Conservation (phyloP, 2,113 vertebrate species). For the Dicerorhinus sumatrensis region DNA sequence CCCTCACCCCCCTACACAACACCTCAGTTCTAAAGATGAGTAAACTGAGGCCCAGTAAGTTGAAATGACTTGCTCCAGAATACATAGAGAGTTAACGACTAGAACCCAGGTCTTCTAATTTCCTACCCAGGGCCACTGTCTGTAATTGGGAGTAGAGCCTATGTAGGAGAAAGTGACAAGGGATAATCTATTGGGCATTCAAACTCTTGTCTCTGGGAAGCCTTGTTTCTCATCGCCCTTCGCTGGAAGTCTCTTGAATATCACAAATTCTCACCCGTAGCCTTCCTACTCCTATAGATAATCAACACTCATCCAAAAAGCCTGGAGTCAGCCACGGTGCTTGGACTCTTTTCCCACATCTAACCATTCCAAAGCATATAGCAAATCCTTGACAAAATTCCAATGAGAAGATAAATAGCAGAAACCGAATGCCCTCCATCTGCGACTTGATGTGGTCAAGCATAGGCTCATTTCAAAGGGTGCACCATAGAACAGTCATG, state of each 20-base stretch:
- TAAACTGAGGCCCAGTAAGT: background rate
- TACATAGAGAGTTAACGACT: background rate
- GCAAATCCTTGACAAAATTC: constrained; percentile 53
- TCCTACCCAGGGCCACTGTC: background rate
- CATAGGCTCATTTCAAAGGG: constrained; percentile 38
- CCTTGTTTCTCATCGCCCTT: background rate
- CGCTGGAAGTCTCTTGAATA: background rate
- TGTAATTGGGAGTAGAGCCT: background rate
- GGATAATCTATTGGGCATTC: background rate
- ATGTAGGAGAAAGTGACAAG: background rate
- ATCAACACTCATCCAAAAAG: constrained; percentile 28
- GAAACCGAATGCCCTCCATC: constrained; percentile 10
- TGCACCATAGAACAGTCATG: background rate
- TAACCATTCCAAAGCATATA: constrained; percentile 47
- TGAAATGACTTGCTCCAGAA: constrained; percentile 11
- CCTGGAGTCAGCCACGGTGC: background rate
- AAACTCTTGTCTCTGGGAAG: constrained; percentile 1
- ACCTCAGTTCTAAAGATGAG: background rate
- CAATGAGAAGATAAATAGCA: constrained; percentile 28
- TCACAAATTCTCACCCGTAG: constrained; percentile 8
- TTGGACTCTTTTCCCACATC: background rate
- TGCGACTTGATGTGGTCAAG: constrained; percentile 33
- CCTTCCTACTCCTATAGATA: background rate
- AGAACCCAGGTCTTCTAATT: background rate
- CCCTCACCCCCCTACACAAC: background rate